Evolutionary conservation across 2,797 vertebrate species (phyloP), one percentile per base, ranked within the genome.

Genomic region (Rallus crepitans): DNA sequence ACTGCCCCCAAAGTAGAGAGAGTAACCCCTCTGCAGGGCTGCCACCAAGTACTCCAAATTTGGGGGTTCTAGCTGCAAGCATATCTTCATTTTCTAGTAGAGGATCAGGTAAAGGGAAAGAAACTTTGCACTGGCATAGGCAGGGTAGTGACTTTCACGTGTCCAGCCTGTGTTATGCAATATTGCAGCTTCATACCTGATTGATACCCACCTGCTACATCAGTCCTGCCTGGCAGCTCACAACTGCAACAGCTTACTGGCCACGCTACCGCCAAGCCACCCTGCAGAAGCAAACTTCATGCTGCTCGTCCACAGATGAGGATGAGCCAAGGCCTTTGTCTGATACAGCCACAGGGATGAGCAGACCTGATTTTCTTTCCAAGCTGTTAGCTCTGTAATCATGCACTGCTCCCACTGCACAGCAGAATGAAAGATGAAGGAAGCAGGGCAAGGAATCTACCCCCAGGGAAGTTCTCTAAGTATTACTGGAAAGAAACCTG

Each of bases 151-250:
- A 25, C 11, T 15, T 33, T 9, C 11, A 42, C 6, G 15, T 31
- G 28, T 30, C 31, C 16, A 23, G 60, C 21, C 69, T 4, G 20
- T 14, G 59, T 7, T 6, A 3, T 8, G 72, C 35, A 19, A 12
- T 30, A 7, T 0, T 48, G 42, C 37, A 75, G 55, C 40, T n/a
- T 23, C 50, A 1, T 2, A 37, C 6, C 30, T 1, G 1, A 27
- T 0, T 3, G 19, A 40, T 19, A 47, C 5, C 42, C 42, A 15
- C 2, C 21, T 40, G 57, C 63, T 25, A 6, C 4, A 24, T 11
- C 55, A 18, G 55, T 2, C n/a, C 48, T 19, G 18, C 2, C 4
- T 0, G 28, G 33, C 1, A 60, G 45, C 15, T 27, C 42, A 24
- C 31, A n/a, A 12, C 1, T 21, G 7, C 33, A 57, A 7, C 0